Base-by-base conservation (phyloP, 2,113 vertebrate genomes). In the Pleuronectes platessa region DNA sequence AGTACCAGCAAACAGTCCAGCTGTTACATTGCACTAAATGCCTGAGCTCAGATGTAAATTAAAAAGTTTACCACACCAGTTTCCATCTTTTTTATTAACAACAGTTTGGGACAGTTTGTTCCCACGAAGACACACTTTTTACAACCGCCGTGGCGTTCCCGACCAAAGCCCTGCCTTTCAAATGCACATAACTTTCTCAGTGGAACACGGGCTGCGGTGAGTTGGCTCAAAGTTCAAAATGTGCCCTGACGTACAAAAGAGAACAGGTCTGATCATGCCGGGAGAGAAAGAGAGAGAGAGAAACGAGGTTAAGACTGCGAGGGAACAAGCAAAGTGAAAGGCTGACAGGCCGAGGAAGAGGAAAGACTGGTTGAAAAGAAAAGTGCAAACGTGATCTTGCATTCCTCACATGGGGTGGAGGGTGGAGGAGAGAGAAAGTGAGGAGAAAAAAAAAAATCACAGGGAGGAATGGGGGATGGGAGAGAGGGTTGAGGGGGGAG, bases 351-450 rank as follows among this genome's bases (percentile, higher is more conserved):
- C 31, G 58, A 76, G 71, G 77, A 73, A 90, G 79, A 88, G 71
- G 90, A 92, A 88, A 80, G 61, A 79, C 78, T 65, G 88, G 88
- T 77, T 76, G 60, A 89, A 86, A 84, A 85, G 74, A 89, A 90
- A 83, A 89, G 82, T 83, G 72, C 81, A 86, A 93, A 92, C 80
- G 84, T 91, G 91, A 92, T 92, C 83, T 84, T 84, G 82, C 92
- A 94, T 94, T 95, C 92, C 93, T 92, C 82, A 90, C 85, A 92
- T 68, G 63, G 84, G 86, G 81, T 81, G 85, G 85, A 88, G 82
- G 80, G 86, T 87, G 71, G 79, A 76, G 66, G 81, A 75, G 73
- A 63, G 71, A 64, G 76, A 72, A 70, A 73, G 66, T 40, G 56
- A 68, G 67, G 64, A 26, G 9, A 69, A 63, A 65, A 75, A 11